Conservation (phyloP, 2,888 invertebrate genomes). For the Halictus ligatus region DNA sequence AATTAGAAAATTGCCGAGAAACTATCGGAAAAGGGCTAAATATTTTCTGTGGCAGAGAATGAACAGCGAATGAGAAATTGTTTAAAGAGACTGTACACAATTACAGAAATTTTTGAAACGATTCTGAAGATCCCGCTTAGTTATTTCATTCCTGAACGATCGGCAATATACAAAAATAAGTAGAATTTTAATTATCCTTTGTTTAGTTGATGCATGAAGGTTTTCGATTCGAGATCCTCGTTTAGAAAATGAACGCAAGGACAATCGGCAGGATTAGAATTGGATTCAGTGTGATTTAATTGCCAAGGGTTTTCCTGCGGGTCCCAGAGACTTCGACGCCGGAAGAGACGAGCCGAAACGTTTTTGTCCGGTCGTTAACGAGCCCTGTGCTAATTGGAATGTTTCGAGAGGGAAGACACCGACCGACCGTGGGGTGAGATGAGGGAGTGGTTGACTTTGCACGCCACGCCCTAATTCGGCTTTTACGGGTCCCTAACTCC, state of each 20-base stretch:
- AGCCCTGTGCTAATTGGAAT: constrained; percentile 53
- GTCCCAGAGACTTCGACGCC: constrained; percentile 11
- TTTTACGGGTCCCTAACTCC: constrained; percentile 38
- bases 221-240: not conserved
- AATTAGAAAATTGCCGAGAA: not conserved
- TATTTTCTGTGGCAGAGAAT: too few relatives aligned
- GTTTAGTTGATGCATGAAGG: too few relatives aligned
- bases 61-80: too few relatives aligned
- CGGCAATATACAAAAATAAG: not conserved
- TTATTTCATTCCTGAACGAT: too few relatives aligned
- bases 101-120: too few relatives aligned
- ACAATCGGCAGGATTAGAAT: not conserved
- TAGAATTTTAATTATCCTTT: not conserved
- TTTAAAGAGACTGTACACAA: too few relatives aligned
- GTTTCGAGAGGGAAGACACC: constrained; percentile 44
- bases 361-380: constrained; percentile 18
- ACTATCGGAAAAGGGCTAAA: too few relatives aligned
- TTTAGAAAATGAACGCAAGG: too few relatives aligned
- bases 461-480: constrained; percentile 75
- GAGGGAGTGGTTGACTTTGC: constrained; percentile 69
- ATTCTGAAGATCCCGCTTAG: too few relatives aligned
- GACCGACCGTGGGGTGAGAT: constrained; percentile 43
- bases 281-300: not conserved
- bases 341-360: not conserved
- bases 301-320: not conserved